These are phyloP conservation scores for Hypanus sabinus DNA, from an alignment of 2,113 vertebrate species.

Conservation along the genomic window DNA sequence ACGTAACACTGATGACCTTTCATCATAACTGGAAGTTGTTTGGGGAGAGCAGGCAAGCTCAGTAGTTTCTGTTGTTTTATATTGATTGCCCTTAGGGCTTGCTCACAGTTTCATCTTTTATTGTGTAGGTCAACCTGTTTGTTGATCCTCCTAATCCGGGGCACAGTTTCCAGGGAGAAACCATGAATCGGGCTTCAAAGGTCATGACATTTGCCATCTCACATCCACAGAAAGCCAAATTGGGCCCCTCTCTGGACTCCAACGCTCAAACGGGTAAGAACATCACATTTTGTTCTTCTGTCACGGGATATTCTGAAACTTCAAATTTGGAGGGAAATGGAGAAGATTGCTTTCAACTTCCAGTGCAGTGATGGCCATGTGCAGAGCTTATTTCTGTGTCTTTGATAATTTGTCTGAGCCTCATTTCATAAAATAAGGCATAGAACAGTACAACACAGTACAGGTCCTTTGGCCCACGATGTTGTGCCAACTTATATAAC, in stretches of 20 bases:
- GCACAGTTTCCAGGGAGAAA: conserved; percentile 48
- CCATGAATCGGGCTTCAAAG: conserved; percentile 50
- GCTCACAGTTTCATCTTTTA: background rate
- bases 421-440: background rate
- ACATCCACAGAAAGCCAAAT: conserved; percentile 51
- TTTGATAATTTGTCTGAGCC: background rate
- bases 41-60: too few species aligned
- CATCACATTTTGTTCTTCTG: background rate
- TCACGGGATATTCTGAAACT: background rate
- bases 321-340: background rate
- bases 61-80: too few species aligned
- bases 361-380: too few species aligned
- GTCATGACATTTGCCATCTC: conserved; percentile 67
- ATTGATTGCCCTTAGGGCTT: too few species aligned
- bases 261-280: background rate
- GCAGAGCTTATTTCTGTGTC: background rate
- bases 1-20: too few species aligned
- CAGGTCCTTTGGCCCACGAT: too few species aligned
- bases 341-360: background rate
- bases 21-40: too few species aligned
- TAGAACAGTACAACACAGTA: too few species aligned
- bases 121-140: conserved; percentile 69
- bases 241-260: background rate
- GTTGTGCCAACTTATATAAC: too few species aligned
- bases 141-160: conserved; percentile 62